Evolutionary conservation across 2,797 vertebrate genomes (phyloP).

Genomic region (Champsocephalus esox): DNA sequence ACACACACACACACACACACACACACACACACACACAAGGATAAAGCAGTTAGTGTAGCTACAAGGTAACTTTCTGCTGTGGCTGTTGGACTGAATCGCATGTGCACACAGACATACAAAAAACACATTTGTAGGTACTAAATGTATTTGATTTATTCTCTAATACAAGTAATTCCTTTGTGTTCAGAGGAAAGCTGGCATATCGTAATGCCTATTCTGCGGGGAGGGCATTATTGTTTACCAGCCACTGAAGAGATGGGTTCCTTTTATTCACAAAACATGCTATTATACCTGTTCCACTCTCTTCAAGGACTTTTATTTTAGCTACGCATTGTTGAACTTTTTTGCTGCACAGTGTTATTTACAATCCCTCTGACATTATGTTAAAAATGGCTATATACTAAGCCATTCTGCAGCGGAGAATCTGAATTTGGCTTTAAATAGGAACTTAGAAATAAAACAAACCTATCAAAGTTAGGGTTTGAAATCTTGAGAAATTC

Average conservation of each 20-base stretch:
- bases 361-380: constrained; percentile 61
- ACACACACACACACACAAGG: constrained; percentile 3
- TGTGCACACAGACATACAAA: constrained; percentile 25
- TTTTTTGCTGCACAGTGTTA: constrained; percentile 50
- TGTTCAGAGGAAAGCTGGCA: constrained; percentile 15
- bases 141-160: constrained; percentile 47
- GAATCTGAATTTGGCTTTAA: not conserved
- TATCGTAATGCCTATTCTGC: constrained; percentile 28
- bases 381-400: constrained; percentile 50
- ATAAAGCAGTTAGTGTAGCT: constrained; percentile 34
- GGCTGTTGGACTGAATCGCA: constrained; percentile 10
- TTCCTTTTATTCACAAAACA: constrained; percentile 50
- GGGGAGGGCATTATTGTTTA: constrained; percentile 44
- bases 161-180: constrained; percentile 36
- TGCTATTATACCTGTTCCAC: constrained; percentile 6
- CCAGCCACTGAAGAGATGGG: constrained; percentile 26
- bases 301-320: constrained; percentile 47
- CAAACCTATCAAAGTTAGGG: too few relatives aligned
- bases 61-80: constrained; percentile 42
- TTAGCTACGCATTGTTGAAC: constrained; percentile 51
- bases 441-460: too few relatives aligned
- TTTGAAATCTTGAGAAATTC: too few relatives aligned
- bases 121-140: constrained; percentile 30
- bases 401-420: constrained; percentile 45
- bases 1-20: constrained; percentile 30